Evolutionary conservation across 2,888 invertebrate genomes (phyloP), one percentile per base, ranked within the genome.

Genomic region (Maniola hyperantus): DNA sequence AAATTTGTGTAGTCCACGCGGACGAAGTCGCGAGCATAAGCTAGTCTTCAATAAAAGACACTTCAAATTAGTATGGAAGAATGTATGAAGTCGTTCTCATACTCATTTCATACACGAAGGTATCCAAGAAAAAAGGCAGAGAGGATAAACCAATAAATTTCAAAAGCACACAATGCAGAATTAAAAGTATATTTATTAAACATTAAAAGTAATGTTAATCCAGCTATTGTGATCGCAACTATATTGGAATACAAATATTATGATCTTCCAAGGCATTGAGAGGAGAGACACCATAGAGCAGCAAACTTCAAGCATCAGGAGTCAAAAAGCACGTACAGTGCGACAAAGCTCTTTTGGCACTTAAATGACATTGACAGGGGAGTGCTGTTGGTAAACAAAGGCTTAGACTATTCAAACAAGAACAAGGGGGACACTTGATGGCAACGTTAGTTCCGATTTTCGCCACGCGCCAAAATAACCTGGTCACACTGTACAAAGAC

Each of bases 241-340:
- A 53, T 59, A 58, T 48, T 48, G 57, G 76, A 79, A 80, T 81
- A 80, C 78, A 75, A 79, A 80, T 80, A 79, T 80, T 80, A 77
- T 76, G 77, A 79, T 69, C 74, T 75, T 71, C 77, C 18, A 48
- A 18, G 48, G 1, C 48, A 8, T 48, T 48, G 48, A 48, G 18
- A 18, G 4, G 0, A 15, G 26, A 26, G 26, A 26, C 4, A 48
- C 18, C 15, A 18, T 48, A 7, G 48, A 48, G 15, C 18, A 48
- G 48, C 48, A 48, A 48, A 10, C 1, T 1, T 18, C 15, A 18
- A 2, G n/a, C 46, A 10, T 39, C 39, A 39, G 39, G 4, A 8
- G 8, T 42, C 42, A 42, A 42, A 42, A 42, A 42, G 13, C 13
- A 11, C 4, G 4, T 39, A 26, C 26, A 26, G n/a, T n/a, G n/a